These are phyloP conservation scores for Bombus sylvicola DNA, from an alignment of 1,140 invertebrate genomes.

Conservation along the genomic window DNA sequence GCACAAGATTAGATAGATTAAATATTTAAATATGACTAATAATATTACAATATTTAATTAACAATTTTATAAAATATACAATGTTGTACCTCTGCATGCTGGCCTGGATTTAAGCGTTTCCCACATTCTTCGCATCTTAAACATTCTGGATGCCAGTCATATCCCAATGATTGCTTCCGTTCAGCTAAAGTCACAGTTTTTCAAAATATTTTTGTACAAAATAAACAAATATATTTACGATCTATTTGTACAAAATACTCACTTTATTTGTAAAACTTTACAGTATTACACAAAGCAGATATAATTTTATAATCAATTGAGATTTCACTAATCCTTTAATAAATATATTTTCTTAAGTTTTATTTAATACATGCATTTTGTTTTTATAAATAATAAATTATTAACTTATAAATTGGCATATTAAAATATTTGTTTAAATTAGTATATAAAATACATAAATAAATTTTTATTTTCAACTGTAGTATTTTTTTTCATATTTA, in stretches of 20 bases:
- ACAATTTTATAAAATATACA: slow-evolving; percentile 10
- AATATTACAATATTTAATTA: slow-evolving; percentile 1
- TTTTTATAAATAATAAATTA: slow-evolving; percentile 1
- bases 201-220: slow-evolving; percentile 15
- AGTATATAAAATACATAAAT: not conserved
- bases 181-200: slow-evolving; percentile 86
- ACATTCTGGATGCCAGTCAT: slow-evolving; percentile 97
- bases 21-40: slow-evolving; percentile 6
- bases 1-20: not conserved
- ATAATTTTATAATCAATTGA: not conserved
- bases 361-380: not conserved
- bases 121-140: slow-evolving; percentile 95
- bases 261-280: not conserved
- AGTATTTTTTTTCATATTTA: not conserved
- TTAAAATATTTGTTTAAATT: not conserved
- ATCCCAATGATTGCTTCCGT: slow-evolving; percentile 94
- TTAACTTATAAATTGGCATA: not conserved
- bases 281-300: not conserved
- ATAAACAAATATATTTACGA: not conserved
- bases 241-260: not conserved
- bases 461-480: not conserved
- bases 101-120: slow-evolving; percentile 93
- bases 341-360: not conserved
- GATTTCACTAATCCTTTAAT: not conserved
- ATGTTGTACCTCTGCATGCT: slow-evolving; percentile 90